Evolutionary conservation across 2,797 vertebrate genomes (phyloP).

Genomic region (Acestrorhynchus altus): DNA sequence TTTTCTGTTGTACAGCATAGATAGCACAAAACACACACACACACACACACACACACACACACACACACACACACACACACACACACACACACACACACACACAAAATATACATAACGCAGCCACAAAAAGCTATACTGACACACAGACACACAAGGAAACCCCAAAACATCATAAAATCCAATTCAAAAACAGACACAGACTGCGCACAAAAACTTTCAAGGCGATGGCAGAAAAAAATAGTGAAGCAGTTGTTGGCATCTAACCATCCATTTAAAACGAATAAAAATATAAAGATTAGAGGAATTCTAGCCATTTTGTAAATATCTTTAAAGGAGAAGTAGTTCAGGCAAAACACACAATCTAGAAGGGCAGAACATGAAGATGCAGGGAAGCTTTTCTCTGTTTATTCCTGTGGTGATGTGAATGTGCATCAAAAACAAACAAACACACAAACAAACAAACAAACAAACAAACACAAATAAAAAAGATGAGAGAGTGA

Average conservation of each 20-base stretch:
- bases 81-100: conserved; percentile 19
- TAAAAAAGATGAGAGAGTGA: conserved; percentile 15
- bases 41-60: conserved; percentile 2
- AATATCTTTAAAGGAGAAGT: conserved; percentile 12
- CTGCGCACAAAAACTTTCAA: conserved; percentile 16
- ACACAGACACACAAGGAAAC: conserved; percentile 33
- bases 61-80: conserved; percentile 11
- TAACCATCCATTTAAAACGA: conserved; percentile 7
- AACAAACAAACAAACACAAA: not conserved
- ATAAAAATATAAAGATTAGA: conserved; percentile 4
- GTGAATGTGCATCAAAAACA: not conserved
- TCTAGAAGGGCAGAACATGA: conserved; percentile 71
- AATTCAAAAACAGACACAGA: conserved; percentile 14
- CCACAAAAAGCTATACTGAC: conserved; percentile 8
- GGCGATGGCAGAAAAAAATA: not conserved
- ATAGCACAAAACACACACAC: conserved; percentile 53
- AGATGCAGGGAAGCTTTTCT: conserved; percentile 76
- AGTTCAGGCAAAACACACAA: conserved; percentile 62
- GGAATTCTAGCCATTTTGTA: conserved; percentile 7
- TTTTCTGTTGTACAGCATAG: conserved; percentile 70
- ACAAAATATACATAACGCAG: conserved; percentile 54
- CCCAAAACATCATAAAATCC: conserved; percentile 49
- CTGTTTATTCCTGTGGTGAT: conserved; percentile 7
- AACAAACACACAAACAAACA: conserved; percentile 13
- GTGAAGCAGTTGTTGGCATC: not conserved